Evolutionary conservation across 2,888 invertebrate species (phyloP).

Genomic region (Lithophane socia): DNA sequence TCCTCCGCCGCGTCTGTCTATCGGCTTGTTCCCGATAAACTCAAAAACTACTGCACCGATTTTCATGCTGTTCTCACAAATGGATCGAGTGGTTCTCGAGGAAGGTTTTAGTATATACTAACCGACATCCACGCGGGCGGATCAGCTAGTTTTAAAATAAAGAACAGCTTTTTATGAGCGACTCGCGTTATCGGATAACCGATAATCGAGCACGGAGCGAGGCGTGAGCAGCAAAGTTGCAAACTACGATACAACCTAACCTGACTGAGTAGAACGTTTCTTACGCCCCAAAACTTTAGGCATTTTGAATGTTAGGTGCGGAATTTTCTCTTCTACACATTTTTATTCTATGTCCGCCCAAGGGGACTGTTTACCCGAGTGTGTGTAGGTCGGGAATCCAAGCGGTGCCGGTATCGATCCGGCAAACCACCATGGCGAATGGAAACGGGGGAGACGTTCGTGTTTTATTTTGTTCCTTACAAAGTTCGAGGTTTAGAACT

Average conservation of each 20-base stretch:
- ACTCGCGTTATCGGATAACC: background rate
- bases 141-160: background rate
- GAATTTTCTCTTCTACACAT: background rate
- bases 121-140: no score
- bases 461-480: slow-evolving; percentile 44
- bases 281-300: background rate
- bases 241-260: background rate
- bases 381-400: slow-evolving; percentile 67
- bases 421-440: slow-evolving; percentile 40
- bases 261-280: background rate
- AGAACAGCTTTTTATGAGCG: background rate
- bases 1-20: no score
- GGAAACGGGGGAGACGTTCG: slow-evolving; percentile 32
- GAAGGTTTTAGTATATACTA: no score
- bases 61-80: no score
- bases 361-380: slow-evolving; percentile 45
- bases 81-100: no score
- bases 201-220: background rate
- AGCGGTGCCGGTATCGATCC: slow-evolving; percentile 66
- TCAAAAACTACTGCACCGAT: no score
- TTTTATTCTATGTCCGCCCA: slow-evolving; percentile 26
- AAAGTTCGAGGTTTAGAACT: slow-evolving; percentile 7
- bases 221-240: background rate
- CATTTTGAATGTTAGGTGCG: background rate
- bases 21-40: no score